These are phyloP conservation scores for Diadumene lineata DNA, from an alignment of 92 coral and sea anemone species.

Conservation along the genomic window DNA sequence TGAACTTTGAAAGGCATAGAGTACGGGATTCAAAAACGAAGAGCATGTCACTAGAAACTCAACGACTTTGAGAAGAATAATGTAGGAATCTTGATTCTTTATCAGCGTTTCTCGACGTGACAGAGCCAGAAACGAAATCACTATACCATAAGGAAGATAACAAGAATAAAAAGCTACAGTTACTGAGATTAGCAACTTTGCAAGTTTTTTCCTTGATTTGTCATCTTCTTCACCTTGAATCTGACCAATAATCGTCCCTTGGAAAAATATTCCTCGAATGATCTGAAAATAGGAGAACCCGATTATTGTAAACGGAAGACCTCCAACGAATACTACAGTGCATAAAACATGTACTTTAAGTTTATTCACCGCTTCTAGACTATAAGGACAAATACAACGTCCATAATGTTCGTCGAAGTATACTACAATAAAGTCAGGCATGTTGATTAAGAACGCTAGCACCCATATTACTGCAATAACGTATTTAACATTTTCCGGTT, in stretches of 20 bases:
- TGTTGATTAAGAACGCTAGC: conserved; percentile 25
- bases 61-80: conserved; percentile 40
- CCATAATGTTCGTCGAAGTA: conserved; percentile 38
- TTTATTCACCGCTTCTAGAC: conserved; percentile 42
- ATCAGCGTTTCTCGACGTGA: conserved; percentile 33
- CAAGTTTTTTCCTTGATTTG: conserved; percentile 53
- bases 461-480: conserved; percentile 54
- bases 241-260: conserved; percentile 53
- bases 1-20: conserved; percentile 78
- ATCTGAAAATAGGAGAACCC: conserved; percentile 70
- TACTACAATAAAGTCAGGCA: conserved; percentile 52
- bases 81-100: conserved; percentile 24
- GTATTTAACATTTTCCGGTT: conserved; percentile 40
- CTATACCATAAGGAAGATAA: conserved; percentile 62
- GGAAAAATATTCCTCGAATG: conserved; percentile 59
- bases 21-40: conserved; percentile 64
- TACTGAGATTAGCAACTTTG: conserved; percentile 54
- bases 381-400: conserved; percentile 64
- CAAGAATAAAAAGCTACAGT: conserved; percentile 56
- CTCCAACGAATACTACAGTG: conserved; percentile 56
- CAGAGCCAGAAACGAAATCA: conserved; percentile 46
- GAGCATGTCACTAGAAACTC: conserved; percentile 65
- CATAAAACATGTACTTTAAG: conserved; percentile 53
- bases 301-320: conserved; percentile 46
- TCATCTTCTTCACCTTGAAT: conserved; percentile 30